phyloP scores from a whole-genome alignment of 2,113 vertebrate species.

The Macrotis lagotis region DNA sequence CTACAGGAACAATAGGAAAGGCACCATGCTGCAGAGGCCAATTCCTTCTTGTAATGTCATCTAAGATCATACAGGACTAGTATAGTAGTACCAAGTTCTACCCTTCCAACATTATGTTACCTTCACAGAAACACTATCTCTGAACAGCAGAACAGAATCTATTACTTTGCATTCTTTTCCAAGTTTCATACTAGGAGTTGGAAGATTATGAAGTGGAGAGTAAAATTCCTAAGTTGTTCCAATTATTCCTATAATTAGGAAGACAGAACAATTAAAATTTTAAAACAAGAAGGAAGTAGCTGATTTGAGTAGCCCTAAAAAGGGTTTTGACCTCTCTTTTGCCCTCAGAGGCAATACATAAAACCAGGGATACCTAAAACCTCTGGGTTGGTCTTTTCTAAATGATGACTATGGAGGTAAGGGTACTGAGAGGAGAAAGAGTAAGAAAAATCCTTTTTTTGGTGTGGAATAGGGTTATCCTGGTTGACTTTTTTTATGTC shows the following conservation, averaged over 20 bases:
- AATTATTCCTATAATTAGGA: not conserved
- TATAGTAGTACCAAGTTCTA: not conserved
- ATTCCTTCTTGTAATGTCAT: not conserved
- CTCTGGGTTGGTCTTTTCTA: not conserved
- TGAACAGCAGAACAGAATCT: not conserved
- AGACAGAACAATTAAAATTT: not conserved
- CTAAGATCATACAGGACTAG: not conserved
- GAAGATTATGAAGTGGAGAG: not conserved
- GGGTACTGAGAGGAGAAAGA: not conserved
- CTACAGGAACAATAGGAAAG: not conserved
- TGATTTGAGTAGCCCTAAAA: not conserved
- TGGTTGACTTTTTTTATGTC: not conserved
- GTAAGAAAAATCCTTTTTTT: not conserved
- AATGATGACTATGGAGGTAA: not conserved
- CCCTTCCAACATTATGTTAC: not conserved
- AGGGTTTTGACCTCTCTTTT: not conserved
- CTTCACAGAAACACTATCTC: not conserved
- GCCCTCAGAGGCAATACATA: not conserved
- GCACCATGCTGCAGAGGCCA: accelerated
- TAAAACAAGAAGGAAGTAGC: not conserved
- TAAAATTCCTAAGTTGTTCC: not conserved
- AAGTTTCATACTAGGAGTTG: not conserved
- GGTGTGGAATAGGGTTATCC: not conserved
- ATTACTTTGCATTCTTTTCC: not conserved
- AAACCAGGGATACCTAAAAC: not conserved